A percentile compares a stretch with the other conserved stretches of the same genome.
Evolutionary conservation across 2,888 invertebrate species (phyloP).

Genomic region (Orthonevra nobilis): DNA sequence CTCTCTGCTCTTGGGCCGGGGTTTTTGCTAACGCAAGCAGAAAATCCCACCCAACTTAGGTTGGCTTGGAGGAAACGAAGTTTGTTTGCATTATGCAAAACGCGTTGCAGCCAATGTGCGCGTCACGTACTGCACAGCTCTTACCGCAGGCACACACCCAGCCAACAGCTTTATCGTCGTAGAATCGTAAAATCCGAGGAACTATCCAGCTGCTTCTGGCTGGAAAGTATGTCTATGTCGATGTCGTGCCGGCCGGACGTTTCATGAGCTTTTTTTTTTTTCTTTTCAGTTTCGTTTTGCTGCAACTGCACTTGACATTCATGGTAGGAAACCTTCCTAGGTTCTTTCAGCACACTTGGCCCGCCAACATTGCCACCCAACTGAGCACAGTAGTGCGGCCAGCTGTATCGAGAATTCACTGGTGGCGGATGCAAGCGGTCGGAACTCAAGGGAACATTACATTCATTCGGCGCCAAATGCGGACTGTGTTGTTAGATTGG

Average conservation of each 20-base stretch:
- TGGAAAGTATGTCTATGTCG: constrained; percentile 38
- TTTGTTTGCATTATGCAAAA: constrained; percentile 63
- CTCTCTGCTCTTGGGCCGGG: constrained; percentile 5
- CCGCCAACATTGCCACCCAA: constrained; percentile 1
- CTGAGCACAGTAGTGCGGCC: neutral
- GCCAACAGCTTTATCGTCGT: constrained; percentile 36
- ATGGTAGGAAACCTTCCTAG: constrained; percentile 54
- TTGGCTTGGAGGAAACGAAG: neutral
- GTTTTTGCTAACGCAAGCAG: constrained; percentile 17
- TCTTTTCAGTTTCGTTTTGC: constrained; percentile 24
- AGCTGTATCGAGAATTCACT: constrained; percentile 16
- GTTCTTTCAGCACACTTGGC: constrained; percentile 18
- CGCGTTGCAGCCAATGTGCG: constrained; percentile 47
- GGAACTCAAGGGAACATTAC: constrained; percentile 51
- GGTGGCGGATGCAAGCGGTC: constrained; percentile 29
- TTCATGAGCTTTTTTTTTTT: constrained; percentile 45
- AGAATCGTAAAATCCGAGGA: constrained; percentile 38
- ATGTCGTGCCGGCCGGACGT: constrained; percentile 59
- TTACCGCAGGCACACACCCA: constrained; percentile 9
- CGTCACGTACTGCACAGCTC: constrained; percentile 42
- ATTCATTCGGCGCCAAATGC: constrained; percentile 16
- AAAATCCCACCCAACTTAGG: constrained; percentile 8
- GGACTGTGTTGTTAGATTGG: constrained; percentile 28
- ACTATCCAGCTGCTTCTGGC: constrained; percentile 42
- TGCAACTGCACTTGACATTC: constrained; percentile 69